A percentile compares a stretch with the other conserved stretches of the same genome.
phyloP scores from a whole-genome alignment of 2,888 invertebrate genomes.

The Globia sparganii region DNA sequence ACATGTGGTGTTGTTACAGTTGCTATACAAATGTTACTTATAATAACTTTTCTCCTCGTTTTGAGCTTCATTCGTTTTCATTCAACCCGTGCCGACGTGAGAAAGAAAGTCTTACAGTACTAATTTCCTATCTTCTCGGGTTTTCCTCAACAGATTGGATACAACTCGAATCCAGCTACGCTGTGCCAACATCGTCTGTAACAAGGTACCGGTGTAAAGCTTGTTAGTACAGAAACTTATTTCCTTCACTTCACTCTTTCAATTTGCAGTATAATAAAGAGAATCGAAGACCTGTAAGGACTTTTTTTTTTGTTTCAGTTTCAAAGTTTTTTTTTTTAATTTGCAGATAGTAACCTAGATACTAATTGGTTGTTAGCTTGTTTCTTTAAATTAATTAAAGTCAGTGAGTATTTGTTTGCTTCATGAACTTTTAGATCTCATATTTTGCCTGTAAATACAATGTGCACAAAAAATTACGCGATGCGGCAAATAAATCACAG shows the following conservation, averaged over 20 bases:
- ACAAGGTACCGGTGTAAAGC: constrained; percentile 38
- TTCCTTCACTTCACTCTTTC: constrained; percentile 39
- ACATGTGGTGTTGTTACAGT: neutral
- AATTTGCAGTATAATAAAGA: constrained; percentile 22
- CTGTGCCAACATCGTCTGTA: constrained; percentile 35
- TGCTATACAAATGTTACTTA: neutral
- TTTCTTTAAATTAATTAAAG: neutral
- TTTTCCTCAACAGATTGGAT: constrained; percentile 27
- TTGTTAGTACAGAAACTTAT: constrained; percentile 40
- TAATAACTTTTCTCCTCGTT: neutral
- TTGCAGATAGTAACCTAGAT: neutral
- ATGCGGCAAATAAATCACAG: constrained; percentile 1
- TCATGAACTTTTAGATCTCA: neutral
- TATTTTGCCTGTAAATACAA: neutral
- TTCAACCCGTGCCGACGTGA: neutral
- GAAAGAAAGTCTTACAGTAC: neutral
- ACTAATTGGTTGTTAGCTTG: neutral
- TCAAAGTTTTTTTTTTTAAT: too few relatives aligned
- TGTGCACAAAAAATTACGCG: neutral
- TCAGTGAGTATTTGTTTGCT: neutral
- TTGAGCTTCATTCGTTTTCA: neutral
- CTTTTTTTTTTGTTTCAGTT: neutral
- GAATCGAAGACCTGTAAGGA: neutral
- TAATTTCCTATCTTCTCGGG: constrained; percentile 14
- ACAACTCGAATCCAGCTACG: constrained; percentile 13